Conservation (phyloP, 2,888 invertebrate species). For the Prosopocoilus inquinatus region DNA sequence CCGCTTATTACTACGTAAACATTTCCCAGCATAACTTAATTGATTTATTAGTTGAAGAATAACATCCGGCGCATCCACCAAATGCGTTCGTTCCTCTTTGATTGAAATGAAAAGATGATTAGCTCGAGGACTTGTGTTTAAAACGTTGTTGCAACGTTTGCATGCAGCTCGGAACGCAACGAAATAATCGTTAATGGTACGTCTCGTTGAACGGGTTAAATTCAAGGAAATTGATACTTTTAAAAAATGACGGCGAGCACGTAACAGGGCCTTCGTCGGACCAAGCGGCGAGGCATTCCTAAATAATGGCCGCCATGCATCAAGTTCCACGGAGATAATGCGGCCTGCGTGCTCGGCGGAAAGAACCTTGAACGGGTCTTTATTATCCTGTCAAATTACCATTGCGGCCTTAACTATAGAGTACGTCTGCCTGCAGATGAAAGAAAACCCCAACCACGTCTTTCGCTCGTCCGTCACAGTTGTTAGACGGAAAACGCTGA, state of each 20-base stretch:
- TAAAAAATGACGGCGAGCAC: no score
- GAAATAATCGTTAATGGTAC: slow-evolving; percentile 4
- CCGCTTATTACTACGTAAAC: neutral
- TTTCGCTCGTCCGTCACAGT: slow-evolving; percentile 30
- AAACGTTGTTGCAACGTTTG: neutral
- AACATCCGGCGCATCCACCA: no score
- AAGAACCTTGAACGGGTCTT: slow-evolving; percentile 45
- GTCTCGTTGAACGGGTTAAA: slow-evolving; percentile 1
- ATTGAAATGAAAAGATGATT: no score
- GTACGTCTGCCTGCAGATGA: slow-evolving; percentile 30
- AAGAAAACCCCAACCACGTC: slow-evolving; percentile 29
- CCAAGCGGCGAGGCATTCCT: slow-evolving; percentile 37
- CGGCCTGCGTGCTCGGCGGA: slow-evolving; percentile 42
- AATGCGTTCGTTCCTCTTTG: no score
- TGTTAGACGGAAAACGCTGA: slow-evolving; percentile 31
- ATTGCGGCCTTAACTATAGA: slow-evolving; percentile 35
- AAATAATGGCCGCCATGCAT: slow-evolving; percentile 44
- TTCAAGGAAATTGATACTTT: no score
- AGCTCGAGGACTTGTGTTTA: no score
- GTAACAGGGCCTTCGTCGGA: neutral
- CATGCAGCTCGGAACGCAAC: slow-evolving; percentile 3
- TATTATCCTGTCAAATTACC: slow-evolving; percentile 48
- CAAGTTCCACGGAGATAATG: slow-evolving; percentile 41
- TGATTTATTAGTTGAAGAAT: no score
- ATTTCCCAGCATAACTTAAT: no score